Evolutionary conservation across 2,888 invertebrate genomes (phyloP), one percentile per base, ranked within the genome.

Genomic region (Dascillus cervinus): DNA sequence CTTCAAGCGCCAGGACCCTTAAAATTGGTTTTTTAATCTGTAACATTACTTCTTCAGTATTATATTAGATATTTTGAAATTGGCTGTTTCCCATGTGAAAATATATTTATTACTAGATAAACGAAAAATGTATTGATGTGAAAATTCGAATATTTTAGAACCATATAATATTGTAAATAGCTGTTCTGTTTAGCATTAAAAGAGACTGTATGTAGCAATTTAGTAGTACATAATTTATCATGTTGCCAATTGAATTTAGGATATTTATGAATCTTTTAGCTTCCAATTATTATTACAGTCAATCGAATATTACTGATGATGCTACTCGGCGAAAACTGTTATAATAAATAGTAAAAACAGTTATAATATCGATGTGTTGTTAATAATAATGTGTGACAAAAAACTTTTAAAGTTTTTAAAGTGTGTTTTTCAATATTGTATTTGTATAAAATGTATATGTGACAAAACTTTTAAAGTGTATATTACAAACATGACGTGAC

Each of bases 151-250:
- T 32, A 34, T 27, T 15, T 28, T 35, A 32, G 30, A 35, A 39
- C 34, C 39, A 34, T 35, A 34, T 35, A 32, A 35, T 35, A 29
- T 32, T 48, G 47, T 49, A 49, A 28, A 49, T 51, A 49, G 44
- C 39, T 47, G 43, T 42, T 47, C 39, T 39, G 37, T 6, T 44
- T 50, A 49, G 46, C 42, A 47, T 43, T 40, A 46, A 46, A 49
- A 44, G 53, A 53, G 47, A 48, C 50, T 53, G 50, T 49, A 48
- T 49, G 42, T 52, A 53, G 45, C 43, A 45, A 36, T 14, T 39
- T 41, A 34, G 34, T 39, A 29, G 41, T 33, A 10, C 32, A 22
- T 39, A 32, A 39, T 39, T 39, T 39, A 39, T 32, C 20, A 35
- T 24, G 35, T 39, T 39, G 32, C 35, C 35, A 39, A 39, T 32